Evolutionary conservation across 1,140 invertebrate genomes (phyloP), one percentile per base, ranked within the genome.

Genomic region (Bombus huntii): DNA sequence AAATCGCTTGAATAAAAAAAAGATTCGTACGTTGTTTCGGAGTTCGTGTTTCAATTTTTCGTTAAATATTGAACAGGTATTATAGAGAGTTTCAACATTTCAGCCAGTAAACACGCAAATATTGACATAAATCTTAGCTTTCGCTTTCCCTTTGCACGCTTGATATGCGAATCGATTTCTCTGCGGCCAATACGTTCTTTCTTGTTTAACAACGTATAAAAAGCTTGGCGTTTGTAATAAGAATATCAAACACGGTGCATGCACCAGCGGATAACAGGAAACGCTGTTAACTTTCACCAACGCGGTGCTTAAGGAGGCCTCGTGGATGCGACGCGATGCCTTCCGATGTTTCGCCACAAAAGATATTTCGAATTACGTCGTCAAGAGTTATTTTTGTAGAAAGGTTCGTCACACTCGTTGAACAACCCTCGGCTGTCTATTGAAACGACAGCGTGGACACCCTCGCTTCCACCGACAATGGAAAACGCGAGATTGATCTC

Each of bases 401-500:
- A 13, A 31, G 57, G 31, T 42, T 53, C 73, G 53, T 34, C 34
- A 44, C 12, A 34, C 62, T 78, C 66, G 34, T 75, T 59, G 37
- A 74, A 37, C 42, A 81, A 12, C 77, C 70, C 70, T 53, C 71
- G 34, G 71, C 47, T 34, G 37, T 47, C 84, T 31, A 85, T 85
- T 85, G 78, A 81, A 80, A 71, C 73, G 65, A 31, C 76, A 80
- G 28, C 44, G 59, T 47, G 73, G 66, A 37, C 78, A 83, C 81
- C 81, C 85, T 83, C 73, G 1, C 31, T 37, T 72, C 5, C 25
- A 15, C 6, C 31, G 65, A 86, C 85, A 86, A 86, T 86, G 22
- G 85, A 28, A 71, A 77, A 57, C 66, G 81, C 73, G 66, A 72
- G 80, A 65, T 75, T 77, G 80, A 86, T 86, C 72, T 82, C 81